Evolutionary conservation across 2,797 vertebrate genomes (phyloP).

Genomic region (Hypotaenidia okinawae): DNA sequence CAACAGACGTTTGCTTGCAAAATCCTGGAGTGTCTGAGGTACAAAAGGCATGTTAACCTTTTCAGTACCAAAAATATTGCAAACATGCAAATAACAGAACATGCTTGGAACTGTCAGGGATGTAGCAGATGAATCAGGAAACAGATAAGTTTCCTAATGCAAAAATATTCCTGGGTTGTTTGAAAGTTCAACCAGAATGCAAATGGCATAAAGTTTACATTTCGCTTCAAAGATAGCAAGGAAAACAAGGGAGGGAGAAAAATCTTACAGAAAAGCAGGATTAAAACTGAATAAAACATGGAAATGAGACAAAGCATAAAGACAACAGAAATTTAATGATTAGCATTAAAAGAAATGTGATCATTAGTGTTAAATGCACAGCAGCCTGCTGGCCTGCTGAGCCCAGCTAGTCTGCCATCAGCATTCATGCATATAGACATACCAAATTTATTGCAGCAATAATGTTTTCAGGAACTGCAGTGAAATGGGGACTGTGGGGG

Average conservation of each 20-base stretch:
- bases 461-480: neutral
- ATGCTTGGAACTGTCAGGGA: neutral
- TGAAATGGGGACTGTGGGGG: neutral
- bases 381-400: neutral
- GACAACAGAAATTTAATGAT: neutral
- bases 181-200: conserved; percentile 52
- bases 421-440: accelerated
- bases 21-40: conserved; percentile 47
- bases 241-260: neutral
- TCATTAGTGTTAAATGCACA: neutral
- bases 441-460: neutral
- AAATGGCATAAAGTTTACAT: neutral
- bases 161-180: conserved; percentile 44
- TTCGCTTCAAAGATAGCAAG: neutral
- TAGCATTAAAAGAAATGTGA: neutral
- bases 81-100: conserved; percentile 26
- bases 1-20: conserved; percentile 51
- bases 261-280: neutral
- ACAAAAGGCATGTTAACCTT: conserved; percentile 37
- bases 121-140: conserved; percentile 18
- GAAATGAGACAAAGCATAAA: neutral
- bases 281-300: neutral
- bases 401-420: neutral
- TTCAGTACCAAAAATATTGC: neutral
- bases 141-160: conserved; percentile 2